phyloP scores from a whole-genome alignment of 2,797 vertebrate genomes.

The Mionectes olivaceus region DNA sequence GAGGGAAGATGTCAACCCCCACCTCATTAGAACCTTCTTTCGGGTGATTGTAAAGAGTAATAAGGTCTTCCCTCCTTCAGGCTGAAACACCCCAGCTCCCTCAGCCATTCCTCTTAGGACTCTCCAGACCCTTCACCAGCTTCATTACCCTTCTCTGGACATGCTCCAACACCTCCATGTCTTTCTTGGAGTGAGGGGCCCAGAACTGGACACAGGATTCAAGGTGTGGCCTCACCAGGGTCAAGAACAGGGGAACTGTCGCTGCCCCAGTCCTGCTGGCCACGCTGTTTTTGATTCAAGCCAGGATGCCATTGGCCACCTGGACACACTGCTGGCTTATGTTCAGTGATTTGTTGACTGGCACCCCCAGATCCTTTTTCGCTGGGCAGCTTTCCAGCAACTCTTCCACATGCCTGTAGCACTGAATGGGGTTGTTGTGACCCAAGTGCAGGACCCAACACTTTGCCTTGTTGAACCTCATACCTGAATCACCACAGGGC shows the following conservation, averaged over 20 bases:
- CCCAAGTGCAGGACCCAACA: not conserved
- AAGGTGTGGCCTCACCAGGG: not conserved
- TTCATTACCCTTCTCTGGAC: not conserved
- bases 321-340: not conserved
- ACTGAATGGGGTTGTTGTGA: not conserved
- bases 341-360: not conserved
- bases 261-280: not conserved
- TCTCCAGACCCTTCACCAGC: not conserved
- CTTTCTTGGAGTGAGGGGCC: not conserved
- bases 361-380: not conserved
- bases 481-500: not conserved
- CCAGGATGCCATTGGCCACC: not conserved
- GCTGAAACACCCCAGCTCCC: fast-evolving
- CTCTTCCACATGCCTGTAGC: not conserved
- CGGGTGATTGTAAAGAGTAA: fast-evolving
- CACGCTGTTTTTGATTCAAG: fast-evolving
- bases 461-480: not conserved
- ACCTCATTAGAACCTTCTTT: not conserved
- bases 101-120: fast-evolving
- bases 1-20: fast-evolving
- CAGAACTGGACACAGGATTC: not conserved
- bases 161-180: fast-evolving
- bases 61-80: not conserved
- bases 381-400: not conserved
- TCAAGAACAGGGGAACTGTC: fast-evolving